Conservation (phyloP, 2,797 vertebrate species). For the Siniperca undulata region DNA sequence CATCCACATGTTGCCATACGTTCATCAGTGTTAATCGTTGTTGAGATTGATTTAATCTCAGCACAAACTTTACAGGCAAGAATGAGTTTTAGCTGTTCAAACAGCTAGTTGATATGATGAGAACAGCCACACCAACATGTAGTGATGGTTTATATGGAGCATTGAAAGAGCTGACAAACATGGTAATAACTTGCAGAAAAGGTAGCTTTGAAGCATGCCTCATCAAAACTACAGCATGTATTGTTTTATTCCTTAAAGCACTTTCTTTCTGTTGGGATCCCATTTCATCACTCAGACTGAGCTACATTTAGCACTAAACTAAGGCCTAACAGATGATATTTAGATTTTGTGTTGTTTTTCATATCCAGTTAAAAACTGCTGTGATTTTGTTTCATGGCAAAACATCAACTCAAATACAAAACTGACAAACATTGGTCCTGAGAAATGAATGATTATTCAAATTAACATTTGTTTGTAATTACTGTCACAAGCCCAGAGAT, state of each 20-base stretch:
- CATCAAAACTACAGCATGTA: slow-evolving; percentile 38
- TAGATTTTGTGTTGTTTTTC: not conserved
- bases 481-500: slow-evolving; percentile 9
- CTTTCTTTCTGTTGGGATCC: slow-evolving; percentile 15
- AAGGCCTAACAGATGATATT: not conserved
- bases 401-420: slow-evolving; percentile 7
- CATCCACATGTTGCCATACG: slow-evolving; percentile 15
- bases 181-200: slow-evolving; percentile 35
- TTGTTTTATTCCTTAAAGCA: slow-evolving; percentile 7
- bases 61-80: slow-evolving; percentile 20
- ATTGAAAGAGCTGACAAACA: slow-evolving; percentile 37
- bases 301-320: not conserved
- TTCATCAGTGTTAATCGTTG: slow-evolving; percentile 18
- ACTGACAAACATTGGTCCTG: not conserved
- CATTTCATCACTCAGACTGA: slow-evolving; percentile 16
- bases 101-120: slow-evolving; percentile 24
- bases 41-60: slow-evolving; percentile 32
- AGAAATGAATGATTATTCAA: slow-evolving; percentile 4
- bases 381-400: not conserved
- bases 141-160: slow-evolving; percentile 32
- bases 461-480: slow-evolving; percentile 33
- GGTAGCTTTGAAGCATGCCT: slow-evolving; percentile 14
- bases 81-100: slow-evolving; percentile 27
- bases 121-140: slow-evolving; percentile 20
- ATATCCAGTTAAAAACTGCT: not conserved